These are phyloP conservation scores for Platanista minor DNA, from an alignment of 2,113 vertebrate genomes.

Conservation along the genomic window DNA sequence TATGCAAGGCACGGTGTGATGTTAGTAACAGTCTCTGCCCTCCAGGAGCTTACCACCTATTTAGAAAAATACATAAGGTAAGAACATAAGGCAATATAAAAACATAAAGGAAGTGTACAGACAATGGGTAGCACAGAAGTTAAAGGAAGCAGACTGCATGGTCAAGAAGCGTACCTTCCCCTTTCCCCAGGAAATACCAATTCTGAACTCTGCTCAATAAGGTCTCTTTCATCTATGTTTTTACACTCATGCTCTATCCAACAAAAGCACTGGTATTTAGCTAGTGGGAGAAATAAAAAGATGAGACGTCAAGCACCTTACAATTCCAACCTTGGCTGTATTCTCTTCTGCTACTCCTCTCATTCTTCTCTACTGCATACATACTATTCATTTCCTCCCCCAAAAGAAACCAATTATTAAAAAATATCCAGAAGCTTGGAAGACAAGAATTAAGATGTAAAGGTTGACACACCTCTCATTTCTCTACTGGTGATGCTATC, in stretches of 20 bases:
- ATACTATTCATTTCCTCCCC: not conserved
- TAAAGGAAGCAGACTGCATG: not conserved
- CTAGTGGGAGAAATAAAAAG: not conserved
- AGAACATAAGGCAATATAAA: not conserved
- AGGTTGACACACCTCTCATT: not conserved
- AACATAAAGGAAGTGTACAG: not conserved
- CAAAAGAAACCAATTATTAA: not conserved
- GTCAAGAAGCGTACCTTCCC: not conserved
- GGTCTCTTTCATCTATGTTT: not conserved
- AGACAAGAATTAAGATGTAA: not conserved
- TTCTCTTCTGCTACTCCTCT: not conserved
- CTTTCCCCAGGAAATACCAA: conserved; percentile 11
- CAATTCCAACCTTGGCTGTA: not conserved
- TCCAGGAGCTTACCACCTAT: not conserved
- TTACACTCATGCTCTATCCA: not conserved
- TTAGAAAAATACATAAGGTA: not conserved
- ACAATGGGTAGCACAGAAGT: not conserved
- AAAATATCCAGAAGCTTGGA: not conserved
- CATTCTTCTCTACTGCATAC: not conserved
- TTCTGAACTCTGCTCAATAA: not conserved
- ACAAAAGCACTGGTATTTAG: not conserved
- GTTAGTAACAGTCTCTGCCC: not conserved
- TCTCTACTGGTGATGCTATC: not conserved
- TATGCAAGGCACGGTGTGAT: not conserved
- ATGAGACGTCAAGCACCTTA: not conserved